These are phyloP conservation scores for Amazonetta brasiliensis DNA, from an alignment of 2,797 vertebrate species.

Conservation along the genomic window DNA sequence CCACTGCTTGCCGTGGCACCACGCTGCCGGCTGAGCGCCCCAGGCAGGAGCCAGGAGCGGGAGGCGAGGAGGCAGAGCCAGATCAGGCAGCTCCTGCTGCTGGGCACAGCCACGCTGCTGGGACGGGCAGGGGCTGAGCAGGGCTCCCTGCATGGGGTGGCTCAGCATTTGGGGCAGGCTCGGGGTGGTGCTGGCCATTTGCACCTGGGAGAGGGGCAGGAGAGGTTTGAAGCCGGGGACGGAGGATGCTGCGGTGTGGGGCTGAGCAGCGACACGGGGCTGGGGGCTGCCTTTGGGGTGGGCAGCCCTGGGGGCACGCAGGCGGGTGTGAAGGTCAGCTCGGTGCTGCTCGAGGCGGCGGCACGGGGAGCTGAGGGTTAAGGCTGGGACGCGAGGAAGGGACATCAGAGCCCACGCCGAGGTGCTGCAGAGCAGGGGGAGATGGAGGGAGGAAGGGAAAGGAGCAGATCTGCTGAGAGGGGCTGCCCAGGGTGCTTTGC, in stretches of 20 bases:
- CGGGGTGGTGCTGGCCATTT: accelerated
- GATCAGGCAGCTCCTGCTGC: not conserved
- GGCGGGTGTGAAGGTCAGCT: not conserved
- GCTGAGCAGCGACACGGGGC: accelerated
- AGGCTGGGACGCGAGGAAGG: not conserved
- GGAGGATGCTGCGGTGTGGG: accelerated
- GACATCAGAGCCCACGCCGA: not conserved
- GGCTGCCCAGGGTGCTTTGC: not conserved
- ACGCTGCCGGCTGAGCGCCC: accelerated
- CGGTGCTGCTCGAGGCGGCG: not conserved
- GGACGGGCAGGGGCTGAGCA: accelerated
- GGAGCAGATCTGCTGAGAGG: not conserved
- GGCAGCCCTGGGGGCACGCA: not conserved
- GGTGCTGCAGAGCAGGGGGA: not conserved
- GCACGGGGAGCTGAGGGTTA: not conserved
- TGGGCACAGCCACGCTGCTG: not conserved
- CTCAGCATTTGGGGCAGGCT: not conserved
- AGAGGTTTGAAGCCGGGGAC: accelerated
- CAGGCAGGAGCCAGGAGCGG: not conserved
- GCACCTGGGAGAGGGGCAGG: not conserved
- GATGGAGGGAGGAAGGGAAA: not conserved
- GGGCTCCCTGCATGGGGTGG: accelerated
- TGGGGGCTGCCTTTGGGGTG: not conserved
- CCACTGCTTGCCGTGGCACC: not conserved
- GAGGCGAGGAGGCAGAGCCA: not conserved